phyloP scores from a whole-genome alignment of 2,797 vertebrate species.

The Melanotaenia nigrans region DNA sequence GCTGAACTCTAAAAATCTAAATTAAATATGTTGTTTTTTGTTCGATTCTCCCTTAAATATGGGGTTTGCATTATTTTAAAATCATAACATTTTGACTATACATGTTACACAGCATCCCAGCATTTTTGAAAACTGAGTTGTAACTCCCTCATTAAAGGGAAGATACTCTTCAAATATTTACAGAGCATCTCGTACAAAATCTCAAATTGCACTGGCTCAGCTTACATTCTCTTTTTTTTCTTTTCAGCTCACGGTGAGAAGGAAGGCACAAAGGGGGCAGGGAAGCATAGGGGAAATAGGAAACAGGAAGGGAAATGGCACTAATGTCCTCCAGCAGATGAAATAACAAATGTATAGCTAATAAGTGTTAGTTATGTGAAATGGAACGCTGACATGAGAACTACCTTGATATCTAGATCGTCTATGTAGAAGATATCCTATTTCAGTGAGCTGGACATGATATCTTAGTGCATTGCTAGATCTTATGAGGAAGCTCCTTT shows the following conservation, averaged over 20 bases:
- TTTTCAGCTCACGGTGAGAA: conserved; percentile 7
- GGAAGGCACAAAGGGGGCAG: conserved; percentile 2
- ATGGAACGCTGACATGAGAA: not conserved
- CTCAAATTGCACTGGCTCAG: conserved; percentile 18
- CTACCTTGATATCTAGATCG: not conserved
- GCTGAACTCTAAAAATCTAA: not conserved
- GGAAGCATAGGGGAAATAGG: conserved; percentile 17
- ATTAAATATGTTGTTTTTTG: not conserved
- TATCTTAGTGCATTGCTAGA: not conserved
- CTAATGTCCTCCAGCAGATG: conserved; percentile 34
- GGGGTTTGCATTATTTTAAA: not conserved
- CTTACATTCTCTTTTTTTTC: conserved; percentile 13
- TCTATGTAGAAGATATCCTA: not conserved
- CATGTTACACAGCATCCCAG: not conserved
- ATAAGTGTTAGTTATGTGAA: conserved; percentile 3
- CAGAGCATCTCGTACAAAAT: conserved; percentile 4
- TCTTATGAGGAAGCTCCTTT: not conserved
- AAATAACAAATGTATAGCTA: conserved; percentile 20
- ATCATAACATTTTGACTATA: not conserved
- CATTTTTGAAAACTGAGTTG: not conserved
- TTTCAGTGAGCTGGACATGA: not conserved
- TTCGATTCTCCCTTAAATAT: too few relatives aligned
- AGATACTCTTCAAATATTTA: conserved; percentile 21
- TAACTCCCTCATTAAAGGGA: conserved; percentile 2
- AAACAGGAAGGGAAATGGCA: conserved; percentile 47